Evolutionary conservation across 2,797 vertebrate genomes (phyloP).

Genomic region (Lithobates pipiens): DNA sequence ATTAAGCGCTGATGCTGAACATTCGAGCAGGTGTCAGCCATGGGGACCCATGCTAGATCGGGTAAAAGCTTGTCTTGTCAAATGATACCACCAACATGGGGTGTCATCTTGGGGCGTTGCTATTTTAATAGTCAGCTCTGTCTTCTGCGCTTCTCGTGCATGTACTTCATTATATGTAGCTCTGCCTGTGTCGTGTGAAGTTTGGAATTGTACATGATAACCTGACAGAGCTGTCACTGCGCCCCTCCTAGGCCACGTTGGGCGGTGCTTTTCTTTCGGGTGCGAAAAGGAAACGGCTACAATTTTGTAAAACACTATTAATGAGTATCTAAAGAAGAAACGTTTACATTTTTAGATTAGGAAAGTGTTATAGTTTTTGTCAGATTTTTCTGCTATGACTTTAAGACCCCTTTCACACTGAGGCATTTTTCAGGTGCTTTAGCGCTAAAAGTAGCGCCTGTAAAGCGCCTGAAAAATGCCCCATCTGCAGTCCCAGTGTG

Average conservation of each 20-base stretch:
- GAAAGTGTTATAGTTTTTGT: no score
- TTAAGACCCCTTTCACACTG: no score
- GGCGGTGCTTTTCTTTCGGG: no score
- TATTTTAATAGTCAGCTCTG: conserved; percentile 4
- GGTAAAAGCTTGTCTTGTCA: conserved; percentile 37
- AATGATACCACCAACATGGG: neutral
- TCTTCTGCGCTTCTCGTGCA: neutral
- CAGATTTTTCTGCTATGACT: no score
- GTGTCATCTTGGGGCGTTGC: conserved; percentile 13
- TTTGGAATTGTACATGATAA: conserved; percentile 22
- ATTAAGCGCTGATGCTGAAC: conserved; percentile 56
- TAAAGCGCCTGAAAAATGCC: no score
- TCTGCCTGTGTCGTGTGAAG: conserved; percentile 4
- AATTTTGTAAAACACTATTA: no score
- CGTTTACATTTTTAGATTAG: no score
- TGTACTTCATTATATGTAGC: conserved; percentile 23
- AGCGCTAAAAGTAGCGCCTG: no score
- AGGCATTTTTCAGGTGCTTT: no score
- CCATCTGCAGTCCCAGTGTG: no score
- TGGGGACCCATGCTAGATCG: neutral
- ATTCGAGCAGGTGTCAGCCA: conserved; percentile 27
- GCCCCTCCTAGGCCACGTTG: neutral
- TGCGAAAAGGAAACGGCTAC: no score
- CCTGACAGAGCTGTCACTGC: neutral
- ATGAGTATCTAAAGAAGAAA: no score